phyloP scores from a whole-genome alignment of 2,888 invertebrate species.

The Actias luna region DNA sequence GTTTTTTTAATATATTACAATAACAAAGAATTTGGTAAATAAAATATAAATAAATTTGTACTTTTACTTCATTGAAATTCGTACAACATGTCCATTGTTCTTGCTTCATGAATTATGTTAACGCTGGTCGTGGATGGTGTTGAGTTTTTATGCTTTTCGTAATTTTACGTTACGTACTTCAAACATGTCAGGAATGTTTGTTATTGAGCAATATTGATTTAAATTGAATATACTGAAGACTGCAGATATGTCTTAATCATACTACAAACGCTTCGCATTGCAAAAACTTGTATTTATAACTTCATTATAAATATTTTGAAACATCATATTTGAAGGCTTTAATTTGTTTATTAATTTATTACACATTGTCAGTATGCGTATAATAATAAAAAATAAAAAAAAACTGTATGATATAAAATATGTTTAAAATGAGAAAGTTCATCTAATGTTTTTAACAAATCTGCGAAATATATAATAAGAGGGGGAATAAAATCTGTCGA shows the following conservation, averaged over 20 bases:
- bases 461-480: too few relatives aligned
- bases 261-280: not conserved
- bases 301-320: not conserved
- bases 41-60: not conserved
- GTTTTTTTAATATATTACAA: not conserved
- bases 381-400: not conserved
- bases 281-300: not conserved
- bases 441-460: too few relatives aligned
- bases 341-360: not conserved
- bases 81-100: not conserved
- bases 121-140: slow-evolving; percentile 1
- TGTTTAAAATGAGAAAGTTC: too few relatives aligned
- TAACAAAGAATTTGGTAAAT: not conserved
- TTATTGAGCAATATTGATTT: slow-evolving; percentile 4
- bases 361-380: not conserved
- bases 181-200: slow-evolving; percentile 7
- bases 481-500: too few relatives aligned
- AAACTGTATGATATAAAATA: not conserved
- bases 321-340: not conserved
- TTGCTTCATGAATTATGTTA: slow-evolving; percentile 6
- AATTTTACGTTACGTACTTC: slow-evolving; percentile 13
- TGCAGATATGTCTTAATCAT: not conserved
- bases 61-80: not conserved
- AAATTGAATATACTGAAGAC: slow-evolving; percentile 4
- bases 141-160: slow-evolving; percentile 10